phyloP scores from a whole-genome alignment of 2,797 vertebrate species.

The Arctocebus calabarensis region DNA sequence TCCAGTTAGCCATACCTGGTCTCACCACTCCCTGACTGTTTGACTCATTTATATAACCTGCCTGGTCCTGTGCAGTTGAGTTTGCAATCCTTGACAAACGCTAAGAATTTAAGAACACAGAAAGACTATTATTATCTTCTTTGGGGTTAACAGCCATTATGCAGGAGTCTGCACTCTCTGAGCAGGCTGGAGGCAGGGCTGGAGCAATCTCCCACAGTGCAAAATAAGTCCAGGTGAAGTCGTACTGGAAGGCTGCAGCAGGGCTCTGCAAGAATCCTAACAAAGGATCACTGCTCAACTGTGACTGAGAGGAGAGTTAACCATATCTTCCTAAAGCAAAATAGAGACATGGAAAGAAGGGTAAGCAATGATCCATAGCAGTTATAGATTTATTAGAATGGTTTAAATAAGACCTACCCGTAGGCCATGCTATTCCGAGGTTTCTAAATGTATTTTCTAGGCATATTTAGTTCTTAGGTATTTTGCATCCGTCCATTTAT shows the following conservation, averaged over 20 bases:
- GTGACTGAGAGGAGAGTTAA: neutral
- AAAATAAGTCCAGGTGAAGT: neutral
- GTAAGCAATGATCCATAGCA: neutral
- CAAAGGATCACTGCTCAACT: neutral
- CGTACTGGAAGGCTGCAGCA: neutral
- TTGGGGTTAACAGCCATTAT: neutral
- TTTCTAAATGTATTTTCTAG: constrained; percentile 24
- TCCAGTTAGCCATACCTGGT: neutral
- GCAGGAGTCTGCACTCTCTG: neutral
- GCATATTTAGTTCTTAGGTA: neutral
- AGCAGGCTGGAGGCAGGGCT: neutral
- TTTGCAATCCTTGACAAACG: neutral
- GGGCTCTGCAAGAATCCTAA: too few relatives aligned
- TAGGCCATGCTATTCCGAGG: neutral
- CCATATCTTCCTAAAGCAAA: constrained; percentile 32
- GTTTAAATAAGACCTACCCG: neutral
- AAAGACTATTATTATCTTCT: neutral
- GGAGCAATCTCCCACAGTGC: neutral
- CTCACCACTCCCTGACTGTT: neutral
- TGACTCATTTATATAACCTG: neutral
- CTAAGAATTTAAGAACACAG: neutral
- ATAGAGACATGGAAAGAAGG: neutral
- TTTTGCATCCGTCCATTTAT: neutral
- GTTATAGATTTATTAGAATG: neutral
- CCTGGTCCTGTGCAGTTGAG: neutral